phyloP scores from a whole-genome alignment of 2,797 vertebrate genomes.

The Falco novaeseelandiae region DNA sequence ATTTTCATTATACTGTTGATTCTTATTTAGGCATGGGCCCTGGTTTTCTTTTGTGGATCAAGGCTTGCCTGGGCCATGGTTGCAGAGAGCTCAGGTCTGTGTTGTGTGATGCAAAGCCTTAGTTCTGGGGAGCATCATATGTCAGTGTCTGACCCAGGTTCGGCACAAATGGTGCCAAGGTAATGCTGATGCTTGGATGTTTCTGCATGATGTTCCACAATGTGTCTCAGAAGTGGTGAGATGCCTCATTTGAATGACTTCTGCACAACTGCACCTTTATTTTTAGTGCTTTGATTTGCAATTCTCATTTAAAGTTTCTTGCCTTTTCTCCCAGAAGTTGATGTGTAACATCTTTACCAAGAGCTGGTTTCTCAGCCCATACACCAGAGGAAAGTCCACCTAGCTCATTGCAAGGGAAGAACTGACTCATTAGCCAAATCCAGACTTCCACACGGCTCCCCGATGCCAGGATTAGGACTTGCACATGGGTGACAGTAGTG shows the following conservation, averaged over 20 bases:
- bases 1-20: neutral
- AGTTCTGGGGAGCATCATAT: neutral
- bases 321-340: neutral
- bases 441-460: neutral
- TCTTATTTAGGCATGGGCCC: neutral
- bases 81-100: neutral
- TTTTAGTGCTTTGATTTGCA: neutral
- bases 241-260: neutral
- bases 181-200: neutral
- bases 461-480: neutral
- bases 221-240: fast-evolving
- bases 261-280: neutral
- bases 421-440: neutral
- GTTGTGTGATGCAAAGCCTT: neutral
- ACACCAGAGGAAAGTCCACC: neutral
- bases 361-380: neutral
- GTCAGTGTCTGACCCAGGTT: neutral
- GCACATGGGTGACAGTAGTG: neutral
- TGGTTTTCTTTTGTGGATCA: neutral
- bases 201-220: neutral
- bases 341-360: neutral
- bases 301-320: neutral
- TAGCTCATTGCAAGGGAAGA: neutral
- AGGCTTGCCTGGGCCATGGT: neutral
- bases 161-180: neutral